A percentile compares a stretch with the other conserved stretches of the same genome.
These are phyloP conservation scores for Pelusios castaneus DNA, from an alignment of 2,113 vertebrate species.

Conservation along the genomic window DNA sequence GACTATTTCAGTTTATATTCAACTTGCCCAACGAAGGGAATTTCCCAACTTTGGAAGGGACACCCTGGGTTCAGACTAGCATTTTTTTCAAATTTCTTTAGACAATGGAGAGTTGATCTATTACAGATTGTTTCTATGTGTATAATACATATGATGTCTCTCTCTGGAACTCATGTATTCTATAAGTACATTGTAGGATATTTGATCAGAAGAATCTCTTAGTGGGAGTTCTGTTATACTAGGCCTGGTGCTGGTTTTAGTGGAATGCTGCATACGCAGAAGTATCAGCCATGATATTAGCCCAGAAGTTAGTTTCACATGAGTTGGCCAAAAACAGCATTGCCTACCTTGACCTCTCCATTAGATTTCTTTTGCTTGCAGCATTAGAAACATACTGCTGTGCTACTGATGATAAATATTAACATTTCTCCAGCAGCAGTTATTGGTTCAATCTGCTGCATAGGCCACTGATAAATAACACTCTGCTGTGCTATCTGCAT, in stretches of 20 bases:
- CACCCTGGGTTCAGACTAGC: background rate
- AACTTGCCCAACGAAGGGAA: background rate
- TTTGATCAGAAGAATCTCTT: background rate
- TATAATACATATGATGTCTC: background rate
- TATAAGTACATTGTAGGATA: background rate
- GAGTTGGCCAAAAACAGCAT: background rate
- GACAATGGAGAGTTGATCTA: background rate
- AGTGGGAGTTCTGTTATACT: background rate
- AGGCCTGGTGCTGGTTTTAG: background rate
- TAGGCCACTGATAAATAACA: background rate
- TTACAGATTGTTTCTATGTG: background rate
- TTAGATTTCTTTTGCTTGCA: constrained; percentile 29
- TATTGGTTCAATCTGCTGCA: background rate
- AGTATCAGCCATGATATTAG: background rate
- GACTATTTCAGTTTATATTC: background rate
- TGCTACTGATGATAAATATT: background rate
- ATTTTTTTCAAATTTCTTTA: background rate
- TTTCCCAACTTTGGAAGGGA: background rate
- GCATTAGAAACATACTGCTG: background rate
- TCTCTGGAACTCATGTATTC: background rate
- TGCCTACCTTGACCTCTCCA: background rate
- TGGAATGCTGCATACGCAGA: constrained; percentile 3
- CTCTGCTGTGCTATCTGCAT: background rate
- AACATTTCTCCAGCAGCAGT: background rate
- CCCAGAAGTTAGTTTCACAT: background rate